Conservation (phyloP, 1,140 invertebrate species). For the Ylistrum balloti region DNA sequence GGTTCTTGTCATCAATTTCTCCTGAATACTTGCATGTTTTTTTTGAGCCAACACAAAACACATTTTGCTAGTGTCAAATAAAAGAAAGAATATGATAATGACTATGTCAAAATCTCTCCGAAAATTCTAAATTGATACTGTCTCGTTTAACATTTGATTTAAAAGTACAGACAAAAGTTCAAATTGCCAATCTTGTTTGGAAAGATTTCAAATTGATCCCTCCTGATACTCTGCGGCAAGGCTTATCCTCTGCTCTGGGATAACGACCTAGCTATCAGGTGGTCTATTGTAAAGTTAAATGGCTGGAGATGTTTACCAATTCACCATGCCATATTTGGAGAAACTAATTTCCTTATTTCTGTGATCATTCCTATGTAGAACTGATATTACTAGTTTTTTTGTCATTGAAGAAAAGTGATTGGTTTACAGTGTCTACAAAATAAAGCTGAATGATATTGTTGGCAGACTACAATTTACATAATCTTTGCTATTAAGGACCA, state of each 20-base stretch:
- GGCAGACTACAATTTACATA: background rate
- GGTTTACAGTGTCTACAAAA: background rate
- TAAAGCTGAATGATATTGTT: background rate
- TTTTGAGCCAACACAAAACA: background rate
- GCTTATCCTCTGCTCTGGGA: background rate
- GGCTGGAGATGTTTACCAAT: background rate
- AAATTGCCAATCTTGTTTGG: conserved; percentile 5
- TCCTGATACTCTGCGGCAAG: background rate
- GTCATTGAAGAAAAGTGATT: background rate
- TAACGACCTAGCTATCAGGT: background rate
- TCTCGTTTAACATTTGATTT: background rate
- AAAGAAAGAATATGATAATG: conserved; percentile 30
- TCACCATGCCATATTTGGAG: background rate
- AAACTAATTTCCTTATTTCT: background rate
- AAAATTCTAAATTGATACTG: background rate
- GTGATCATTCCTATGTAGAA: background rate
- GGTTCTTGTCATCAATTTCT: background rate
- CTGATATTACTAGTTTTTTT: background rate
- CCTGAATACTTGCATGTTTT: background rate
- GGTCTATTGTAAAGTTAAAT: background rate
- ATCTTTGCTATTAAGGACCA: too few relatives aligned
- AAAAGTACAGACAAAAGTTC: background rate
- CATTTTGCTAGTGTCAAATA: background rate
- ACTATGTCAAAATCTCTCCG: background rate
- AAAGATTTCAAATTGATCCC: background rate